phyloP scores from a whole-genome alignment of 2,888 invertebrate genomes.

The Heliconius ismenius region DNA sequence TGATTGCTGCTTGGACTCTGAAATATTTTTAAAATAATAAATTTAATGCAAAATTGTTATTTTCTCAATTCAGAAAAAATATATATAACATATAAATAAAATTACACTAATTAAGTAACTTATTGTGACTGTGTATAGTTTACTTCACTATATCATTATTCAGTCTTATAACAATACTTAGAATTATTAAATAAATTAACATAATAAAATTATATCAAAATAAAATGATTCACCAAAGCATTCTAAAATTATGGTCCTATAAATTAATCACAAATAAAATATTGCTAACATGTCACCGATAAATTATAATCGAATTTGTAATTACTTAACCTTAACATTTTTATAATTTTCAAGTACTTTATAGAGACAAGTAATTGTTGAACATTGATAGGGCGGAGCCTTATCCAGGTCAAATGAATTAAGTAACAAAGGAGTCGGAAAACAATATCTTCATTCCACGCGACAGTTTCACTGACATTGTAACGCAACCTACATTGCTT shows the following conservation, averaged over 20 bases:
- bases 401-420: constrained; percentile 39
- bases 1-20: constrained; percentile 14
- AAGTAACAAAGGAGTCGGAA: constrained; percentile 27
- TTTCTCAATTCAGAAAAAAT: neutral
- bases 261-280: constrained; percentile 15
- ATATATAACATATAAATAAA: neutral
- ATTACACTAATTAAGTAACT: neutral
- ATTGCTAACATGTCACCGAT: constrained; percentile 6
- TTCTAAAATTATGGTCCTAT: neutral
- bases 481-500: constrained; percentile 31
- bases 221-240: constrained; percentile 7
- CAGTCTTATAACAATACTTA: neutral
- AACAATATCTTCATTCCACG: constrained; percentile 36
- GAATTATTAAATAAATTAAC: neutral
- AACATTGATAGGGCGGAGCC: constrained; percentile 28
- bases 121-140: neutral
- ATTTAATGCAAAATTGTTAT: constrained; percentile 6
- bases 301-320: constrained; percentile 8
- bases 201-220: constrained; percentile 11
- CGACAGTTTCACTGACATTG: constrained; percentile 36
- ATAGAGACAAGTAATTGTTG: neutral
- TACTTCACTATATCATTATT: neutral
- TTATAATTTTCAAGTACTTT: neutral
- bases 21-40: constrained; percentile 9
- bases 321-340: constrained; percentile 17